Conservation (phyloP, 2,113 vertebrate species). For the Potamarius usumacintae region DNA sequence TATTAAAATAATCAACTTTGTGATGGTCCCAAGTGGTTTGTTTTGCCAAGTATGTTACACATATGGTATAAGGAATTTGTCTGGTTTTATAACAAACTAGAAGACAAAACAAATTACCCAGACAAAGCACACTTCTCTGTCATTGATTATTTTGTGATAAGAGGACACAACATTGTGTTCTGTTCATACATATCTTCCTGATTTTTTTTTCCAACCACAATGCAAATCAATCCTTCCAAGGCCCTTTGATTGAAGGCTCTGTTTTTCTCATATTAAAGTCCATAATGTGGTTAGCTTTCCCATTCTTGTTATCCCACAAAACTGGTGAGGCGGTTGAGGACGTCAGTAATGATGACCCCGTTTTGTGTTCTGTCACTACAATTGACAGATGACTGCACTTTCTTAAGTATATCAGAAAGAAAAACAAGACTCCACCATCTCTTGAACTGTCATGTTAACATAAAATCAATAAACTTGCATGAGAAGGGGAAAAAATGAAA, state of each 20-base stretch:
- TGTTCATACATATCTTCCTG: not conserved
- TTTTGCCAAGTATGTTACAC: not conserved
- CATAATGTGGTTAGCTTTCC: not conserved
- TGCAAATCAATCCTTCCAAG: not conserved
- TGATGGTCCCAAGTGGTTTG: not conserved
- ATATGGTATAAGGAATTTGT: not conserved
- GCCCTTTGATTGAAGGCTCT: not conserved
- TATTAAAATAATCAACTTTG: not conserved
- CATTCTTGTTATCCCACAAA: not conserved
- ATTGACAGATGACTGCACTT: slow-evolving; percentile 43
- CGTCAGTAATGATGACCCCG: slow-evolving; percentile 8
- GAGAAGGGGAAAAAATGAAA: slow-evolving; percentile 2
- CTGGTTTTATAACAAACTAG: not conserved
- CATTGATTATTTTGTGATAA: not conserved
- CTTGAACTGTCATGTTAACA: slow-evolving; percentile 29
- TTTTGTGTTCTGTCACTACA: slow-evolving; percentile 46
- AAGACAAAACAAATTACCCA: not conserved
- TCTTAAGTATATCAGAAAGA: slow-evolving; percentile 44
- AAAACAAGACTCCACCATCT: slow-evolving; percentile 7
- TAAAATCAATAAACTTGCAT: slow-evolving; percentile 36
- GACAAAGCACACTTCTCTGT: not conserved
- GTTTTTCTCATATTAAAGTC: not conserved
- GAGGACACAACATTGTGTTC: not conserved
- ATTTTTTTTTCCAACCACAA: not conserved
- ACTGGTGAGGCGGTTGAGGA: not conserved